Percentiles rank a stretch among this genome's conserved stretches.
Evolutionary conservation across 2,888 invertebrate species (phyloP).

Genomic region (Melitaea athalia): DNA sequence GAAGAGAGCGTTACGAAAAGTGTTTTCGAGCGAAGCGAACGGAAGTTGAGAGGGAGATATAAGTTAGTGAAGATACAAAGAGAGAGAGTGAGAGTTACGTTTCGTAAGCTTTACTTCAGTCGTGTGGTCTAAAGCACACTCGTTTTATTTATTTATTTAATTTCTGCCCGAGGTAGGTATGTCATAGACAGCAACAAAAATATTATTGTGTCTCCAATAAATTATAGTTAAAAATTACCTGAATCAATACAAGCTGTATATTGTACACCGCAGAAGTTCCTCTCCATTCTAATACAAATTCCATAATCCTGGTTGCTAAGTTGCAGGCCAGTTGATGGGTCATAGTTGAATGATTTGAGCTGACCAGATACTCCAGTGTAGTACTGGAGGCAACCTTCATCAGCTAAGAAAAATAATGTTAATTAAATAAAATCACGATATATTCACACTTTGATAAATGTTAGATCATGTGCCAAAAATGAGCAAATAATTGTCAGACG

Average conservation of each 20-base stretch:
- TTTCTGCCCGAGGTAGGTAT: too few relatives aligned
- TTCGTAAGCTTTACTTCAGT: too few relatives aligned
- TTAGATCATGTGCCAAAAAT: too few relatives aligned
- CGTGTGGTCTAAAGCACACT: too few relatives aligned
- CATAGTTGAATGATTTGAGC: slow-evolving; percentile 92
- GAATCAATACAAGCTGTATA: slow-evolving; percentile 89
- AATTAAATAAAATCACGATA: background rate
- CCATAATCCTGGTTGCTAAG: slow-evolving; percentile 95
- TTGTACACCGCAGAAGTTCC: slow-evolving; percentile 93
- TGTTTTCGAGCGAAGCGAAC: too few relatives aligned
- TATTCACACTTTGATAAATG: background rate
- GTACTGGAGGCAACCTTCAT: slow-evolving; percentile 90
- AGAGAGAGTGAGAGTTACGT: too few relatives aligned
- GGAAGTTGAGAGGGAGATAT: too few relatives aligned
- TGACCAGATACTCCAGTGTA: slow-evolving; percentile 91
- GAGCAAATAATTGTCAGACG: too few relatives aligned
- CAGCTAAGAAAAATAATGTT: slow-evolving; percentile 71
- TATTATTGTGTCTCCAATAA: background rate
- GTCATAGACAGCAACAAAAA: background rate
- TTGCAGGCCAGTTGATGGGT: slow-evolving; percentile 87
- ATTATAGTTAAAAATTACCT: slow-evolving; percentile 61
- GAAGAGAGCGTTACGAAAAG: too few relatives aligned
- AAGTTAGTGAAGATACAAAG: too few relatives aligned
- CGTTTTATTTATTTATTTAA: too few relatives aligned
- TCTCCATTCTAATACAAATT: slow-evolving; percentile 91